Percentiles rank a stretch among this genome's conserved stretches.
Conservation (phyloP, 1,140 invertebrate species). For the Samia ricini region DNA sequence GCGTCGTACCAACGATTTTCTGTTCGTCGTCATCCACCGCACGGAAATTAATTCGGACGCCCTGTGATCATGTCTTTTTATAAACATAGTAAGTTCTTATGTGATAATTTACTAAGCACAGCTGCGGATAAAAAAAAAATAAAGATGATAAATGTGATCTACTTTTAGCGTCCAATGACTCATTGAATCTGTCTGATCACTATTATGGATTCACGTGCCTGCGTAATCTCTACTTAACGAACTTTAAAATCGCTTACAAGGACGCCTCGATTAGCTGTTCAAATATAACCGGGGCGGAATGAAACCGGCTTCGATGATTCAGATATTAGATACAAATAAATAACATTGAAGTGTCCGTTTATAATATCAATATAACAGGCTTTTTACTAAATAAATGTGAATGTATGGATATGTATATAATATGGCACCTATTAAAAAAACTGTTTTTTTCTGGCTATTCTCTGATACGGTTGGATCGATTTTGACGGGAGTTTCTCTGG, state of each 20-base stretch:
- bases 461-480: too few species aligned
- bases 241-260: slow-evolving; percentile 64
- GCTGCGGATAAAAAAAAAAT: slow-evolving; percentile 19
- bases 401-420: too few species aligned
- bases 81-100: slow-evolving; percentile 11
- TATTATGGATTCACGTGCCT: slow-evolving; percentile 36
- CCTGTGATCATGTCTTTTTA: slow-evolving; percentile 11
- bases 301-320: slow-evolving; percentile 68
- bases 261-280: slow-evolving; percentile 64
- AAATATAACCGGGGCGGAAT: slow-evolving; percentile 69
- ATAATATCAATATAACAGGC: too few species aligned
- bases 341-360: too few species aligned
- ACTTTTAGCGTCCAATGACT: slow-evolving; percentile 37
- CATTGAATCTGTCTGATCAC: slow-evolving; percentile 37
- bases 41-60: slow-evolving; percentile 1
- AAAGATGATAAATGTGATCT: slow-evolving; percentile 23
- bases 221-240: slow-evolving; percentile 68
- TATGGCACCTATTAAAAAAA: too few species aligned
- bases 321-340: slow-evolving; percentile 33
- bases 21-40: slow-evolving; percentile 10
- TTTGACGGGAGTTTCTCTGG: too few species aligned
- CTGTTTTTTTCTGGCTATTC: too few species aligned
- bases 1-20: slow-evolving; percentile 15
- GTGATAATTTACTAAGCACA: slow-evolving; percentile 16
- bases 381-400: too few species aligned